These are phyloP conservation scores for Scolopax mira DNA, from an alignment of 2,113 vertebrate species.

Conservation along the genomic window DNA sequence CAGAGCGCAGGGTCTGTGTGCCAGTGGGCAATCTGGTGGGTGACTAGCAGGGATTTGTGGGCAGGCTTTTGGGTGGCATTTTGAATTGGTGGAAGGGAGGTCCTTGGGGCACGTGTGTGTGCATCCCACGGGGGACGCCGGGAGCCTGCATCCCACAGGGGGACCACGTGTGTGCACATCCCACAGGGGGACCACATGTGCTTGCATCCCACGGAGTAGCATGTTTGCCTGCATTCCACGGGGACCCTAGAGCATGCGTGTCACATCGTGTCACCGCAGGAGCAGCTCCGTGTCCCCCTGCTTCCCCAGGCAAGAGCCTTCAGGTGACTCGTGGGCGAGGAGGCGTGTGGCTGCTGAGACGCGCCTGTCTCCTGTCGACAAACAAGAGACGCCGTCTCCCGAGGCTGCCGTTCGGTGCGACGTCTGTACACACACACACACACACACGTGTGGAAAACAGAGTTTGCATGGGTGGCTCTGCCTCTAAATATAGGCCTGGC, in stretches of 20 bases:
- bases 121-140: background rate
- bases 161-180: background rate
- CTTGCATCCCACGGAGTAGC: background rate
- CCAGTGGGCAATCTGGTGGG: background rate
- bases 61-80: background rate
- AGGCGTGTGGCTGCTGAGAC: background rate
- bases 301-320: background rate
- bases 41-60: background rate
- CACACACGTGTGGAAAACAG: background rate
- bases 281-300: accelerated
- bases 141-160: background rate
- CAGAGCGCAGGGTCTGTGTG: accelerated
- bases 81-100: background rate
- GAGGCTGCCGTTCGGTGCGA: background rate
- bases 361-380: background rate
- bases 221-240: accelerated
- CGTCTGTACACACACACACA: background rate
- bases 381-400: background rate
- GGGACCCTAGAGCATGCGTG: accelerated
- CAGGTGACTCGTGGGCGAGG: background rate
- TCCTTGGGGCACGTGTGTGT: background rate
- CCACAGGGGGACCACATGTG: background rate
- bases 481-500: background rate
- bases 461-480: background rate
- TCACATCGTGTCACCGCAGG: accelerated